These are phyloP conservation scores for Tachina lurida DNA, from an alignment of 2,888 invertebrate genomes.

Conservation along the genomic window DNA sequence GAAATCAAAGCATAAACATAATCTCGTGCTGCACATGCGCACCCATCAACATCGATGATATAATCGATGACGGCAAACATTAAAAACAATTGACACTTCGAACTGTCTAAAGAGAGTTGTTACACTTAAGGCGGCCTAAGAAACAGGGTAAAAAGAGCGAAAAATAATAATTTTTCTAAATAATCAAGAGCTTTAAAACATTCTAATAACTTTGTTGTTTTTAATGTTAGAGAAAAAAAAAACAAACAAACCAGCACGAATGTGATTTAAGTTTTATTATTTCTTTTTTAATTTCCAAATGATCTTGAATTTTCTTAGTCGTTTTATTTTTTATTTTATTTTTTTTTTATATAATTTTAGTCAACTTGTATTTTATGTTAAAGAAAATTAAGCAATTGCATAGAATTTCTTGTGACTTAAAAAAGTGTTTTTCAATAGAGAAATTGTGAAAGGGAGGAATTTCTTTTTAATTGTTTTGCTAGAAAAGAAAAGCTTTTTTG, in stretches of 20 bases:
- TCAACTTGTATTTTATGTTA: conserved; percentile 70
- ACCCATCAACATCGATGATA: conserved; percentile 84
- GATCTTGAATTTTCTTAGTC: conserved; percentile 82
- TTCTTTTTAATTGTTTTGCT: conserved; percentile 5
- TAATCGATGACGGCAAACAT: conserved; percentile 76
- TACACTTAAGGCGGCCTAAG: conserved; percentile 59
- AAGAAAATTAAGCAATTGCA: conserved; percentile 59
- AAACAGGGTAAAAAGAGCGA: conserved; percentile 16
- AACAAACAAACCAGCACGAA: conserved; percentile 69
- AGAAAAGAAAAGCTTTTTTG: conserved; percentile 61
- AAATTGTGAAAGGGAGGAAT: conserved; percentile 1
- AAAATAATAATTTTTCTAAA: background rate
- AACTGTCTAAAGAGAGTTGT: conserved; percentile 57
- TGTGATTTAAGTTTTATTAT: conserved; percentile 72
- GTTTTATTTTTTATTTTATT: conserved; percentile 79
- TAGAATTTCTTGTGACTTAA: conserved; percentile 71
- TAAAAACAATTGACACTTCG: conserved; percentile 54
- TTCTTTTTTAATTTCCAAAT: conserved; percentile 78
- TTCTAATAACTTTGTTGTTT: conserved; percentile 16
- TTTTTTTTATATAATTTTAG: conserved; percentile 74
- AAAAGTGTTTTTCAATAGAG: conserved; percentile 32
- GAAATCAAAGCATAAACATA: conserved; percentile 84
- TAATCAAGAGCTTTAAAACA: conserved; percentile 44
- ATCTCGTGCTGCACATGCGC: conserved; percentile 83
- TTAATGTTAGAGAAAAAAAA: conserved; percentile 44